A percentile compares a stretch with the other conserved stretches of the same genome.
Evolutionary conservation across 2,113 vertebrate species (phyloP).

Genomic region (Lepus europaeus): DNA sequence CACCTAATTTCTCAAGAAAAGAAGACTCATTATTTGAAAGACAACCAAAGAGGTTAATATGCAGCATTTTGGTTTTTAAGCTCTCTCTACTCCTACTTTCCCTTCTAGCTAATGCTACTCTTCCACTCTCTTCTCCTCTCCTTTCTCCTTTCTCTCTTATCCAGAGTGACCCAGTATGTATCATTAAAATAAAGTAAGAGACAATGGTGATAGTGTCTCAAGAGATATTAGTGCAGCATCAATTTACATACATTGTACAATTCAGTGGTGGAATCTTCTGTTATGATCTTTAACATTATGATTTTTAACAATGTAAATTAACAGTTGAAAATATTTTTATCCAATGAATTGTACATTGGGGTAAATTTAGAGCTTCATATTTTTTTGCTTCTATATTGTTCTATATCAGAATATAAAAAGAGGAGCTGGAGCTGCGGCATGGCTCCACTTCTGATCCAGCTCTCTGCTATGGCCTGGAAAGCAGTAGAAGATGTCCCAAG

Average conservation of each 20-base stretch:
- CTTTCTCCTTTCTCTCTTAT: neutral
- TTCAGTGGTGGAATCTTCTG: neutral
- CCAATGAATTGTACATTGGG: neutral
- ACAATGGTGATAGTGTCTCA: neutral
- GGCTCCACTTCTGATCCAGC: no score
- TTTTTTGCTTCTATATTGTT: neutral
- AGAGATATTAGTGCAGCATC: neutral
- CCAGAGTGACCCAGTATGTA: neutral
- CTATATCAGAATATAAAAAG: neutral
- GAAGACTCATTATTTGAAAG: neutral
- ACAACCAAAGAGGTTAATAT: neutral
- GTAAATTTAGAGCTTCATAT: neutral
- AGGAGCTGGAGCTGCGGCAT: no score
- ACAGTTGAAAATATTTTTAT: neutral
- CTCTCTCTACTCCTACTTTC: neutral
- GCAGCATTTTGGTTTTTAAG: neutral
- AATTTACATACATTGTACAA: neutral
- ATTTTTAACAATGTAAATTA: neutral
- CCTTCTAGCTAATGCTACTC: neutral
- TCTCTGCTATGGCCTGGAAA: no score
- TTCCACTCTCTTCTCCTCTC: no score
- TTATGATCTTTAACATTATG: neutral
- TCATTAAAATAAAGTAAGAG: neutral
- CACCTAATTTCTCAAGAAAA: neutral
- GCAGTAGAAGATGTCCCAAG: no score